phyloP scores from a whole-genome alignment of 64 coral and sea anemone species.

The Porites australiensis region DNA sequence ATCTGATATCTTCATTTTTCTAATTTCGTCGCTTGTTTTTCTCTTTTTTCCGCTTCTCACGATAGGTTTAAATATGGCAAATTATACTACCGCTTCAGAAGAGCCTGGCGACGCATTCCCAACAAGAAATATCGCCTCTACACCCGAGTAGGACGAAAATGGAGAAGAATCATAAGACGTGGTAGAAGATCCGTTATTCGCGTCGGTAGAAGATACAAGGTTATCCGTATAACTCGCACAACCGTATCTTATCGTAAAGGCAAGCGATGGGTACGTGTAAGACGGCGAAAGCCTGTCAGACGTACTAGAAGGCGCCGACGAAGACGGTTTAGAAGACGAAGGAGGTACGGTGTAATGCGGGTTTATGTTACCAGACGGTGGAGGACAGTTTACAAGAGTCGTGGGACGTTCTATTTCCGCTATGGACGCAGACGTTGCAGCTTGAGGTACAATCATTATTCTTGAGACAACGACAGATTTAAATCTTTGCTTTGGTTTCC shows the following conservation, averaged over 20 bases:
- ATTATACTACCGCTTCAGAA: slow-evolving; percentile 4
- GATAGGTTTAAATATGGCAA: not conserved
- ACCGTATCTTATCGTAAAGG: not conserved
- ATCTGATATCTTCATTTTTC: not conserved
- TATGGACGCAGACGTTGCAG: not conserved
- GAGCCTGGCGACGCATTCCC: slow-evolving; percentile 17
- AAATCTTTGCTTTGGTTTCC: not conserved
- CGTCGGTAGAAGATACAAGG: not conserved
- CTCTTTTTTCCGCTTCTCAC: not conserved
- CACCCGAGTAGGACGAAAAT: not conserved
- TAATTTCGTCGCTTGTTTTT: not conserved
- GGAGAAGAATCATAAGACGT: not conserved
- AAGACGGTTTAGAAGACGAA: not conserved
- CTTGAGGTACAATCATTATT: not conserved
- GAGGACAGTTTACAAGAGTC: not conserved
- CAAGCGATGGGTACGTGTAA: not conserved
- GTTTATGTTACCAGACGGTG: not conserved
- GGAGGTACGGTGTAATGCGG: slow-evolving; percentile 25
- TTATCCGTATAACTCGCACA: not conserved
- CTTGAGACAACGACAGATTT: not conserved
- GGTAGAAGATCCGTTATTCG: not conserved
- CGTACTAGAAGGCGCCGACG: not conserved
- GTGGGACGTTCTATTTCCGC: slow-evolving; percentile 23
- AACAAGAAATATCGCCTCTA: not conserved
- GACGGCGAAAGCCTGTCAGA: not conserved